Conservation (phyloP, 2,888 invertebrate genomes). For the Crossocerus cetratus region DNA sequence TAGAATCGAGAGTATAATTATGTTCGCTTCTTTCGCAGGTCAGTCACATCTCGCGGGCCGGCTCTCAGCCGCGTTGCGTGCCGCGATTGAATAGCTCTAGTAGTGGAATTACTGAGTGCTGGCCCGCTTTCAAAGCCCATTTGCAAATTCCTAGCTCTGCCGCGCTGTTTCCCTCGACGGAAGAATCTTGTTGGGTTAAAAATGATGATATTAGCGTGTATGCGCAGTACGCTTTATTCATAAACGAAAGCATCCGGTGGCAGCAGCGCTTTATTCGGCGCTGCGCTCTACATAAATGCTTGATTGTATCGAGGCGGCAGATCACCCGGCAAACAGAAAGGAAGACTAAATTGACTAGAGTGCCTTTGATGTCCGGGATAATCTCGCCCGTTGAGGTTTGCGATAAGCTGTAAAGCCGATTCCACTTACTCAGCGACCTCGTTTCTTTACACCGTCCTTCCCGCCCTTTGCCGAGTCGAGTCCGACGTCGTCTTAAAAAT, state of each 20-base stretch:
- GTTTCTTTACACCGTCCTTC: not conserved
- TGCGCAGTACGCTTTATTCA: constrained; percentile 4
- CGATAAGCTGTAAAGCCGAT: constrained; percentile 12
- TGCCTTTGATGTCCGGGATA: constrained; percentile 14
- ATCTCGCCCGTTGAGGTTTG: constrained; percentile 15
- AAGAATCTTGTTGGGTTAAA: not conserved
- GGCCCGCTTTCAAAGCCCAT: too few species aligned
- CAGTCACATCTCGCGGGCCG: not conserved
- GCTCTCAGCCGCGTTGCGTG: not conserved
- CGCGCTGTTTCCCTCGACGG: not conserved
- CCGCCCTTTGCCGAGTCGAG: too few species aligned
- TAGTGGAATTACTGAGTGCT: too few species aligned
- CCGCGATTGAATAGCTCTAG: not conserved
- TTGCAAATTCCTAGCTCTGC: not conserved
- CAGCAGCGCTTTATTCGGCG: not conserved
- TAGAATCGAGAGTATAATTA: not conserved
- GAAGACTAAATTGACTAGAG: constrained; percentile 19
- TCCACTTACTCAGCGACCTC: not conserved
- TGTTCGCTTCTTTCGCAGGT: not conserved
- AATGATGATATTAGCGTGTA: constrained; percentile 17
- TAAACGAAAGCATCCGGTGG: not conserved
- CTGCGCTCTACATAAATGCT: constrained; percentile 5
- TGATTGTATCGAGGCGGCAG: constrained; percentile 8
- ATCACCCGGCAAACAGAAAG: constrained; percentile 23
- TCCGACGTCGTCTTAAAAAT: too few species aligned